Conservation (phyloP, 2,888 invertebrate genomes). For the Onthophagus sagittarius region DNA sequence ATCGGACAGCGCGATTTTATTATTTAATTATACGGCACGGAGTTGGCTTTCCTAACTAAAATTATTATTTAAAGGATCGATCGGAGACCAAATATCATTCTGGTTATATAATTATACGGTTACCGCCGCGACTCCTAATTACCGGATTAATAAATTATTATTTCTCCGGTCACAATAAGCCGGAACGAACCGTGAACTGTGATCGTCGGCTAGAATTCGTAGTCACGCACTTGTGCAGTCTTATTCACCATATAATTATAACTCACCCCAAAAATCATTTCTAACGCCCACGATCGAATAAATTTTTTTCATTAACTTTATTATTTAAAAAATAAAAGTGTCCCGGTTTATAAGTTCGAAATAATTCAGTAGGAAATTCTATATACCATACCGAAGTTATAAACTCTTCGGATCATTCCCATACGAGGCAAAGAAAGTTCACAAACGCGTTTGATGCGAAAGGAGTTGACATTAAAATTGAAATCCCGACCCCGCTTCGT, state of each 20-base stretch:
- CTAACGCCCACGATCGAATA: neutral
- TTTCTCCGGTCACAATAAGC: neutral
- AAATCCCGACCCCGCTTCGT: slow-evolving; percentile 37
- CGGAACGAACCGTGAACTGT: neutral
- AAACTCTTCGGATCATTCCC: slow-evolving; percentile 35
- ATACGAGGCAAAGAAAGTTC: slow-evolving; percentile 21
- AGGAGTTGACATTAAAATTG: slow-evolving; percentile 51
- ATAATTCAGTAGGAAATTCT: slow-evolving; percentile 42
- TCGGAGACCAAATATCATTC: neutral
- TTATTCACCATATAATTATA: neutral
- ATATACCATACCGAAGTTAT: slow-evolving; percentile 47
- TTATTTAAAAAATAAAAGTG: neutral
- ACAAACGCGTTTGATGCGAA: slow-evolving; percentile 48
- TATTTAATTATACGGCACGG: neutral
- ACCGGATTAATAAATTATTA: neutral
- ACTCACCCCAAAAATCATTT: neutral
- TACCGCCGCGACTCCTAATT: neutral
- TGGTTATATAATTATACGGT: neutral
- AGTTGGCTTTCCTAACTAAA: neutral
- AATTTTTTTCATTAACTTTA: neutral
- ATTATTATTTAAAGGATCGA: neutral
- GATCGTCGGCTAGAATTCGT: neutral
- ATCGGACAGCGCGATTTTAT: neutral
- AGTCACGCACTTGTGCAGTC: neutral
- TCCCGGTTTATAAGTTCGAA: neutral